Evolutionary conservation across 92 coral and sea anemone species (phyloP).

Genomic region (Epizoanthus fatuus): DNA sequence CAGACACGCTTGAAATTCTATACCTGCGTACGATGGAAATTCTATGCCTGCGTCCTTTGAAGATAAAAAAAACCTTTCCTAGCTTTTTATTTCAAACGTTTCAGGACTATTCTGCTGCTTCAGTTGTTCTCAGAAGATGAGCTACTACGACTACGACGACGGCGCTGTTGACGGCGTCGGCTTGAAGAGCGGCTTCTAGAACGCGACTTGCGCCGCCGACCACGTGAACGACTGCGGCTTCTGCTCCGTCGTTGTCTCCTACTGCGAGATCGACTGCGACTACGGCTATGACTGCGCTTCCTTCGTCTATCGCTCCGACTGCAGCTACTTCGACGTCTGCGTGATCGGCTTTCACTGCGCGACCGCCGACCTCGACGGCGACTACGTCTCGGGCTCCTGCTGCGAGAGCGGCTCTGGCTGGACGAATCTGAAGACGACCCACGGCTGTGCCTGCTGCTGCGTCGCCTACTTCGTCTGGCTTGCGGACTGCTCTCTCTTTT

Average conservation of each 20-base stretch:
- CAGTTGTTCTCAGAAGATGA: slow-evolving; percentile 14
- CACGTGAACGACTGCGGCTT: slow-evolving; percentile 4
- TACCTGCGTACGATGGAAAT: too few species aligned
- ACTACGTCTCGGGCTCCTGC: background rate
- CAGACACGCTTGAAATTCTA: too few species aligned
- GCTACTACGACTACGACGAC: slow-evolving; percentile 10
- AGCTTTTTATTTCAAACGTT: background rate
- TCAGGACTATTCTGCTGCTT: background rate
- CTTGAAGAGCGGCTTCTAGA: slow-evolving; percentile 39
- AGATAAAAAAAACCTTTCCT: background rate
- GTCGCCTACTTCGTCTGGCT: background rate
- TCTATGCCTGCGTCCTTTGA: background rate
- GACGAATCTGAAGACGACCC: slow-evolving; percentile 3
- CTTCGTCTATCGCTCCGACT: slow-evolving; percentile 10
- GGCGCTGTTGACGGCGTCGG: slow-evolving; percentile 2
- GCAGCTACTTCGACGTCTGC: slow-evolving; percentile 10
- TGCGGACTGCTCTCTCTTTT: slow-evolving; percentile 21
- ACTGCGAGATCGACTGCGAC: slow-evolving; percentile 31
- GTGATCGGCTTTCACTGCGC: slow-evolving; percentile 16
- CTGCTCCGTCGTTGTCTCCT: slow-evolving; percentile 15
- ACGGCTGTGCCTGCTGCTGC: background rate
- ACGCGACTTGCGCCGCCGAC: slow-evolving; percentile 34
- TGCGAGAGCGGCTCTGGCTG: slow-evolving; percentile 33
- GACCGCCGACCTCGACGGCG: slow-evolving; percentile 13
- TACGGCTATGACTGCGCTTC: background rate